Conservation (phyloP, 2,888 invertebrate genomes). For the Lasioglossum pauxillum region DNA sequence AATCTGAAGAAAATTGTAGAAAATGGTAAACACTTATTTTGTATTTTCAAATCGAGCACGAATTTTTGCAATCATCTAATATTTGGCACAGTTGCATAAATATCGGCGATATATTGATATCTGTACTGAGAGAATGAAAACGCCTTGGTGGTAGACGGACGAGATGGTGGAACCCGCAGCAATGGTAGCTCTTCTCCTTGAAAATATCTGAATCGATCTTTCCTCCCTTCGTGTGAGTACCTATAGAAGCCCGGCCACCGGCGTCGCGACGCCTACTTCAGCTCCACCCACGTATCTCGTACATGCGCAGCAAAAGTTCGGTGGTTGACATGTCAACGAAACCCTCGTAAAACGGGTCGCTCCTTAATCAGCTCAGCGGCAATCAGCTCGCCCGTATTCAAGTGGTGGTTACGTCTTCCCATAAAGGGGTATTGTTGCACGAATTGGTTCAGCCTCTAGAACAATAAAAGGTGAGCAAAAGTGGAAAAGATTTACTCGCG, state of each 20-base stretch:
- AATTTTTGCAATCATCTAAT: background rate
- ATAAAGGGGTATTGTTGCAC: slow-evolving; percentile 37
- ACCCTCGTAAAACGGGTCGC: slow-evolving; percentile 80
- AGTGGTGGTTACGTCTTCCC: slow-evolving; percentile 43
- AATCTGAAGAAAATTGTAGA: no score
- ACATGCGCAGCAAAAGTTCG: slow-evolving; percentile 69
- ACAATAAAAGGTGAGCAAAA: slow-evolving; percentile 13
- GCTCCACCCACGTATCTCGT: slow-evolving; percentile 71
- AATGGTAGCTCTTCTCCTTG: slow-evolving; percentile 62
- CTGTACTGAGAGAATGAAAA: background rate
- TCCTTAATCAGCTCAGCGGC: slow-evolving; percentile 76
- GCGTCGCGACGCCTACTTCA: slow-evolving; percentile 68
- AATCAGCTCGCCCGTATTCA: slow-evolving; percentile 61
- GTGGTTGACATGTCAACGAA: slow-evolving; percentile 79
- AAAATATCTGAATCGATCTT: slow-evolving; percentile 66
- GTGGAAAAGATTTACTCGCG: background rate
- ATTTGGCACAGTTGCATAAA: background rate
- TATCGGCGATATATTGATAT: background rate
- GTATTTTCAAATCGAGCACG: no score
- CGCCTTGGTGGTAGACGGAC: background rate
- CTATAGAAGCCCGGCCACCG: slow-evolving; percentile 67
- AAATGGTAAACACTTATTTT: no score
- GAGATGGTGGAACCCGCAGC: slow-evolving; percentile 42
- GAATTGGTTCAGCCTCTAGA: slow-evolving; percentile 5
- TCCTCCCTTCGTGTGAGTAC: slow-evolving; percentile 55